Conservation (phyloP, 2,113 vertebrate species). For the Dascyllus trimaculatus region DNA sequence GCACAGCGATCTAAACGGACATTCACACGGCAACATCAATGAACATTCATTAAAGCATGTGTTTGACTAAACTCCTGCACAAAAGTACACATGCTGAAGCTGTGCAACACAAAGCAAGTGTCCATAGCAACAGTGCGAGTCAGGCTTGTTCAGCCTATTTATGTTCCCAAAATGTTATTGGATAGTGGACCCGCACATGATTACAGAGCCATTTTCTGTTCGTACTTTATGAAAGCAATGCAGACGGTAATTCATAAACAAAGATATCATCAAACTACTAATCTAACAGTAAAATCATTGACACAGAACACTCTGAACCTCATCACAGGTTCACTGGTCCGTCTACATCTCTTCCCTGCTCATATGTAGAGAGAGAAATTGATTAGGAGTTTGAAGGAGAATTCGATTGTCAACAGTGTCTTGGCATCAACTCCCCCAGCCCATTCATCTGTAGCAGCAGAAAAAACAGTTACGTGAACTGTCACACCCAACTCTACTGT, state of each 20-base stretch:
- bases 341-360: constrained; percentile 45
- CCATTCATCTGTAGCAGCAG: constrained; percentile 87
- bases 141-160: not conserved
- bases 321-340: constrained; percentile 65
- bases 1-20: not conserved
- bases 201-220: constrained; percentile 20
- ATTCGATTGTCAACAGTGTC: constrained; percentile 85
- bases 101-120: not conserved
- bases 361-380: constrained; percentile 63
- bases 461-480: constrained; percentile 88
- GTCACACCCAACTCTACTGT: constrained; percentile 89
- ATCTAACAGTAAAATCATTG: constrained; percentile 39
- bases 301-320: constrained; percentile 58
- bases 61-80: not conserved
- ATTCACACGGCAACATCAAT: constrained; percentile 3
- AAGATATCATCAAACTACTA: constrained; percentile 63
- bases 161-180: constrained; percentile 21
- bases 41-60: not conserved
- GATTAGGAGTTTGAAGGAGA: constrained; percentile 79
- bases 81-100: not conserved
- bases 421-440: constrained; percentile 81
- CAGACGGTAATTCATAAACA: constrained; percentile 45
- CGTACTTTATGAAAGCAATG: constrained; percentile 13
- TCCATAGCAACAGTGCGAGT: not conserved
- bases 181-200: constrained; percentile 9